A percentile compares a stretch with the other conserved stretches of the same genome.
These are phyloP conservation scores for Cettia cetti DNA, from an alignment of 2,113 vertebrate species.

Conservation along the genomic window DNA sequence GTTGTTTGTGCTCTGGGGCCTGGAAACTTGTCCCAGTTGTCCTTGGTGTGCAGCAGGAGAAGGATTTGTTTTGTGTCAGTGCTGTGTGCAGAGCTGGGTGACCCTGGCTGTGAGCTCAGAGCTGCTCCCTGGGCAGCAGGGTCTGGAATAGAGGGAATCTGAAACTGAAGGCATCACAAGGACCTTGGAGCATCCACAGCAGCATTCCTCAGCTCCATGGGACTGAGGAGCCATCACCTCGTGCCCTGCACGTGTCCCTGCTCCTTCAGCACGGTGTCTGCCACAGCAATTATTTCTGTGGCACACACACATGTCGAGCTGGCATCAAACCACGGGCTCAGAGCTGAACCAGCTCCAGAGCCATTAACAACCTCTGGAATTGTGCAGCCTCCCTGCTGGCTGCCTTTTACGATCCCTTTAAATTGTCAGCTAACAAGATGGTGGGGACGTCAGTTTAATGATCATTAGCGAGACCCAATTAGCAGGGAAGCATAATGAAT, in stretches of 20 bases:
- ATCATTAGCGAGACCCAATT: slow-evolving; percentile 46
- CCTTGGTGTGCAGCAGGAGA: too few relatives aligned
- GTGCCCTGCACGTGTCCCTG: background rate
- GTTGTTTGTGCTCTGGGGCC: too few relatives aligned
- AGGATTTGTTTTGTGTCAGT: too few relatives aligned
- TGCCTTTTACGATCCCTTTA: slow-evolving; percentile 17
- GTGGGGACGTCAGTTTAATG: background rate
- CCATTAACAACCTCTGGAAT: slow-evolving; percentile 39
- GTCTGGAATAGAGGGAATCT: background rate
- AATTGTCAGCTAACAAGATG: slow-evolving; percentile 55
- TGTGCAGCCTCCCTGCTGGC: background rate
- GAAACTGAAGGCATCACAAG: background rate
- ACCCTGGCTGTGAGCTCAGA: background rate
- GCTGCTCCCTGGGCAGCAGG: background rate
- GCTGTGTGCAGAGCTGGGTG: too few relatives aligned
- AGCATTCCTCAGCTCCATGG: fast-evolving
- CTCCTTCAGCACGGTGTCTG: background rate
- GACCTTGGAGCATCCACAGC: background rate
- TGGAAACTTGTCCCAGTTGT: too few relatives aligned
- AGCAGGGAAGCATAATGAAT: slow-evolving; percentile 34
- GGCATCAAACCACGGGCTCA: background rate
- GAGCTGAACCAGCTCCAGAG: background rate
- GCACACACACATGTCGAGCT: background rate
- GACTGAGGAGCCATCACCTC: background rate
- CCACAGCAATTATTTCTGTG: background rate